These are phyloP conservation scores for Nowickia ferox DNA, from an alignment of 2,888 invertebrate species.

Conservation along the genomic window DNA sequence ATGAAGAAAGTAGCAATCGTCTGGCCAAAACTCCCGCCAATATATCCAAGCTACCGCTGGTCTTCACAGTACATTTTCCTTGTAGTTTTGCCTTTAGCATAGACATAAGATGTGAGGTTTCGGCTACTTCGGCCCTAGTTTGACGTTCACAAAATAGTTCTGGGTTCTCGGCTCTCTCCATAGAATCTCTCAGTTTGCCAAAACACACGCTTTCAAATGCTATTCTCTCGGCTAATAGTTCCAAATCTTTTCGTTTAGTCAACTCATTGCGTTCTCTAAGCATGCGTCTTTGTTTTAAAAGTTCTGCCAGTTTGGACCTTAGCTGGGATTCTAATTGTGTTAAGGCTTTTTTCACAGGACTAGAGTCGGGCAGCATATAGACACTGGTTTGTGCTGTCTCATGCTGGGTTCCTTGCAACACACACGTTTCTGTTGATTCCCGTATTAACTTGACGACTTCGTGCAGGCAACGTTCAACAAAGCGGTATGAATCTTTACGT, in stretches of 20 bases:
- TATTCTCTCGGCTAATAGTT: slow-evolving; percentile 90
- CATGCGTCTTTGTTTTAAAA: slow-evolving; percentile 87
- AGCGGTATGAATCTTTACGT: slow-evolving; percentile 86
- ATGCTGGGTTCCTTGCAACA: slow-evolving; percentile 82
- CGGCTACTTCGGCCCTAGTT: slow-evolving; percentile 88
- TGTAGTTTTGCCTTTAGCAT: slow-evolving; percentile 88
- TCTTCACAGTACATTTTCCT: slow-evolving; percentile 84
- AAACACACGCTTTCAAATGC: slow-evolving; percentile 91
- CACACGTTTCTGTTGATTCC: slow-evolving; percentile 86
- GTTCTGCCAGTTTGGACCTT: slow-evolving; percentile 87
- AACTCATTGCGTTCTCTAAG: slow-evolving; percentile 88
- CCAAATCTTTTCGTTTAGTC: slow-evolving; percentile 87
- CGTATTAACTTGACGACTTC: slow-evolving; percentile 87
- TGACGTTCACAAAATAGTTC: slow-evolving; percentile 86
- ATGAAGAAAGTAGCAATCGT: slow-evolving; percentile 85
- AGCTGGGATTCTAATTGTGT: slow-evolving; percentile 88
- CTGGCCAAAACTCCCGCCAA: slow-evolving; percentile 90
- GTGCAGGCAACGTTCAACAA: slow-evolving; percentile 87
- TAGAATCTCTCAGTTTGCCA: slow-evolving; percentile 87
- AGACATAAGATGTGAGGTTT: slow-evolving; percentile 90
- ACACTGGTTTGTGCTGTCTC: slow-evolving; percentile 70
- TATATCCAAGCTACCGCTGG: slow-evolving; percentile 86
- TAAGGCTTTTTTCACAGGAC: slow-evolving; percentile 86
- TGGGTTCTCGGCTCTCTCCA: slow-evolving; percentile 85
- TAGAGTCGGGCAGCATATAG: slow-evolving; percentile 83